phyloP scores from a whole-genome alignment of 2,113 vertebrate species.

The Turdus rufiventris region DNA sequence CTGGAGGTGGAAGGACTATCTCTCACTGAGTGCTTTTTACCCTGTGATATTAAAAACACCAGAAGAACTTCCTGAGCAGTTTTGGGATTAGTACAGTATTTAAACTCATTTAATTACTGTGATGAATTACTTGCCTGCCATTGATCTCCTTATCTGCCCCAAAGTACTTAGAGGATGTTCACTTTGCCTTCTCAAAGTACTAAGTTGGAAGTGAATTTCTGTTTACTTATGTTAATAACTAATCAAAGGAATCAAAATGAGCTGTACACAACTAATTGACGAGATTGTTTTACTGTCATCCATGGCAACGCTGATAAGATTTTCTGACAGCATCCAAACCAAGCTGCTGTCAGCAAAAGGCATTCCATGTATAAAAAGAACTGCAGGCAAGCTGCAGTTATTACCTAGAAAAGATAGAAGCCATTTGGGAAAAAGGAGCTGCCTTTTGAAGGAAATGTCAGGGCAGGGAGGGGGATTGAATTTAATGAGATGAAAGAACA shows the following conservation, averaged over 20 bases:
- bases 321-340: constrained; percentile 32
- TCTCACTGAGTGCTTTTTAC: not conserved
- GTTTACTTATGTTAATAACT: constrained; percentile 56
- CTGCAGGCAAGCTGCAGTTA: not conserved
- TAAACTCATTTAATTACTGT: constrained; percentile 51
- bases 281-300: constrained; percentile 14
- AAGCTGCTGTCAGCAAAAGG: not conserved
- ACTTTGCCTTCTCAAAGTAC: constrained; percentile 52
- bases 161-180: constrained; percentile 43
- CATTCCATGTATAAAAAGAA: not conserved
- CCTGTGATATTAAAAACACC: not conserved
- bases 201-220: constrained; percentile 40
- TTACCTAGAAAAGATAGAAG: not conserved
- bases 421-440: not conserved
- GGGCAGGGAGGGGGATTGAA: not conserved
- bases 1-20: not conserved
- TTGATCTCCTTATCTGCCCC: constrained; percentile 35
- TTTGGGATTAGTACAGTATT: constrained; percentile 19
- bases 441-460: constrained; percentile 28
- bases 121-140: constrained; percentile 40
- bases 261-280: constrained; percentile 38
- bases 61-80: not conserved
- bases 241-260: constrained; percentile 29
- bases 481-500: constrained; percentile 23
- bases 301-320: not conserved